A percentile compares a stretch with the other conserved stretches of the same genome.
Conservation (phyloP, 1,140 invertebrate species). For the Euglossa dilemma region DNA sequence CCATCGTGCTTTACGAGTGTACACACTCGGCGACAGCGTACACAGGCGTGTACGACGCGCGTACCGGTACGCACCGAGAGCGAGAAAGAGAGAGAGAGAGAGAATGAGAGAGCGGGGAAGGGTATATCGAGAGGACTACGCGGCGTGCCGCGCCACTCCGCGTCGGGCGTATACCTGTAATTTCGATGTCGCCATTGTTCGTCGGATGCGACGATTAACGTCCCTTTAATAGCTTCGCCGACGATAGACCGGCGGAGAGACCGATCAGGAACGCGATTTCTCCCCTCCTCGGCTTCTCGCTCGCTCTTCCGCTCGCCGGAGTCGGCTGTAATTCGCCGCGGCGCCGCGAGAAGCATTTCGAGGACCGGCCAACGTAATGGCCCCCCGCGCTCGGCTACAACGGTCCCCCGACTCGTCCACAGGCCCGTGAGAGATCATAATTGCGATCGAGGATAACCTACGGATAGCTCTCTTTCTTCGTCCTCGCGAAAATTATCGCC, state of each 20-base stretch:
- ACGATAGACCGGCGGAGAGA: conserved; percentile 59
- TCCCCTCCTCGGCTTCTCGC: background rate
- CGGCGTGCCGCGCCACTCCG: background rate
- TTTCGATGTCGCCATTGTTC: conserved; percentile 70
- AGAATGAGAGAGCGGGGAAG: background rate
- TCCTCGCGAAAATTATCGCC: conserved; percentile 5
- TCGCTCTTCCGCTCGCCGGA: background rate
- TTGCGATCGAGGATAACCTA: conserved; percentile 21
- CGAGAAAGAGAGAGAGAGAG: background rate
- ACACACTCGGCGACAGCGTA: conserved; percentile 10
- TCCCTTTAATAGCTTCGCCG: conserved; percentile 67
- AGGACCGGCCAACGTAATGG: conserved; percentile 30
- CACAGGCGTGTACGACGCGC: conserved; percentile 2
- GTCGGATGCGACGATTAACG: conserved; percentile 67
- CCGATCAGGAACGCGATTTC: conserved; percentile 60
- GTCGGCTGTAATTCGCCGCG: conserved; percentile 39
- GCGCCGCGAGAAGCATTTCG: conserved; percentile 35
- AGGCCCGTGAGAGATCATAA: conserved; percentile 39
- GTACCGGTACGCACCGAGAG: background rate
- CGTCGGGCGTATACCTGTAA: conserved; percentile 64
- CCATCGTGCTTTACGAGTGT: conserved; percentile 37
- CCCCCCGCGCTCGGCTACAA: conserved; percentile 10
- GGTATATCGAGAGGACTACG: conserved; percentile 29
- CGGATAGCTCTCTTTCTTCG: background rate
- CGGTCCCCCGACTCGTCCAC: background rate